Evolutionary conservation across 2,888 invertebrate species (phyloP), one percentile per base, ranked within the genome.

Genomic region (Temnothorax unifasciatus): DNA sequence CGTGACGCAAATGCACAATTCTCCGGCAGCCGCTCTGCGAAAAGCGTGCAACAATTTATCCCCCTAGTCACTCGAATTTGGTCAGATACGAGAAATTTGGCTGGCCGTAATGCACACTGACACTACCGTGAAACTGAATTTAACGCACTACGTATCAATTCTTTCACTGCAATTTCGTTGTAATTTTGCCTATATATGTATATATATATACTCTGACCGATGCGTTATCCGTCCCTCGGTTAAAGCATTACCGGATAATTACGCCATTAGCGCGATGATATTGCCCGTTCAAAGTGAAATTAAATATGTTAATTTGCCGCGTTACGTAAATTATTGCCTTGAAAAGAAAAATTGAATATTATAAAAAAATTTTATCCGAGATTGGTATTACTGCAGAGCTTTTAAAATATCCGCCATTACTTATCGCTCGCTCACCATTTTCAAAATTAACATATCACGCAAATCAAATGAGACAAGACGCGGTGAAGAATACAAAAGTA

Each of bases 1-100:
- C 93, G 93, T 93, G 93, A 93, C 92, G 91, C 91, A 92, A 92
- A 93, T 93, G 90, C 92, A 89, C 91, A 91, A 93, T 92, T 90
- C 91, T 86, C 87, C 82, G 85, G 88, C 85, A 84, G 88, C 83
- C 69, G 86, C 61, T 64, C 82, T 81, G 79, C 68, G 87, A 61
- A 82, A 84, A 85, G 82, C 84, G 76, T 59, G 74, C 73, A 84
- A 85, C 88, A 90, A 90, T 91, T 91, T 89, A 87, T 90, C 85
- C 87, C 57, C n/a, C 82, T 52, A 64, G 83, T 82, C 82, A 82
- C 82, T 79, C 87, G 85, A 88, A 90, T 90, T 89, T 85, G 84
- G 84, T 82, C 86, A 83, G 85, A 86, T 81, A 88, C 82, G 73
- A 84, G 75, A 83, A 79, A 86, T 86, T 87, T 84, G 81, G 54